Evolutionary conservation across 2,113 vertebrate species (phyloP), one percentile per base, ranked within the genome.

Genomic region (Beaufortia kweichowensis): DNA sequence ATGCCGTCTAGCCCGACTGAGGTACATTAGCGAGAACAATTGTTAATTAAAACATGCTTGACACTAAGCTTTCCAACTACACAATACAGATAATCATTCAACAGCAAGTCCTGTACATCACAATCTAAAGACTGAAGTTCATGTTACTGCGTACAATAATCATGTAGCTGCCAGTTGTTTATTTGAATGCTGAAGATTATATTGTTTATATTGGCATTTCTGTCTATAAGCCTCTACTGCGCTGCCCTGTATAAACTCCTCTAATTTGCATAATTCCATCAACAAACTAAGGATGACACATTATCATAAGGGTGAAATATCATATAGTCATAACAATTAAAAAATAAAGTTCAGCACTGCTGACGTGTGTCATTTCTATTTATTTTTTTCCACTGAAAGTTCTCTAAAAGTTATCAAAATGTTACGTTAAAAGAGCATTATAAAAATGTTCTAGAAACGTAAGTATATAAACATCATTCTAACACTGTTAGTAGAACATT

Each of bases 241-340:
- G 79, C 86, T 19, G 79, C 89, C 88, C 88, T 91, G 89, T 91
- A 88, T 89, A 91, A 89, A 87, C 80, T 84, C 85, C 85, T 91
- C 86, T 88, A 86, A 91, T 91, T 89, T 91, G 88, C 91, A 91
- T 92, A 91, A 91, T 92, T 91, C 88, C 86, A 90, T 89, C 89
- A 90, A 85, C 73, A 78, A 90, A 91, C 88, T 89, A 85, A 83
- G 87, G 83, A 90, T 85, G 87, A 87, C 88, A 85, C 85, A 79
- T 87, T 91, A 75, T 53, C 43, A n/a, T 53, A 21, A 9, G 48
- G 66, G 48, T 69, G 14, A 50, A 50, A 91, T 88, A n/a, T n/a
- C n/a, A n/a, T n/a, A n/a, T n/a, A n/a, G n/a, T n/a, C n/a, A n/a
- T n/a, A n/a, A n/a, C n/a, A n/a, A n/a, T n/a, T n/a, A n/a, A n/a